Conservation (phyloP, 2,113 vertebrate species). For the Albula goreensis region DNA sequence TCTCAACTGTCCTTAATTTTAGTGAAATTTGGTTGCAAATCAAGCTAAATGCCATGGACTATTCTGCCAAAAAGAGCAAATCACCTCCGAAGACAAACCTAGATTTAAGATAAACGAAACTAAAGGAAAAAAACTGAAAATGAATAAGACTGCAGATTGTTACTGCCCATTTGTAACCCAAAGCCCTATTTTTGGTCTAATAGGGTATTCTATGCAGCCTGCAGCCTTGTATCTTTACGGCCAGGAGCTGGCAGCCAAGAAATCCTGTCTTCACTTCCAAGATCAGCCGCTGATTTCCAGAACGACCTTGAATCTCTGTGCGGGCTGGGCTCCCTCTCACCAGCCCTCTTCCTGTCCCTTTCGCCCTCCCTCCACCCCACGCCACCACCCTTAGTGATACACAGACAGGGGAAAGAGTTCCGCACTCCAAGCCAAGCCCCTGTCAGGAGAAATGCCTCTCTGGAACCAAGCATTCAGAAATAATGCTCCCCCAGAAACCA, state of each 20-base stretch:
- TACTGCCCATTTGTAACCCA: background rate
- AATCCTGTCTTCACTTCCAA: slow-evolving; percentile 18
- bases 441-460: slow-evolving; percentile 2
- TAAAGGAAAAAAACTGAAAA: background rate
- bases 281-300: slow-evolving; percentile 15
- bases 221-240: background rate
- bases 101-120: background rate
- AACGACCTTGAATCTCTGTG: slow-evolving; percentile 22
- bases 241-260: slow-evolving; percentile 17
- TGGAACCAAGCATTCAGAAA: background rate
- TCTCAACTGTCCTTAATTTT: background rate
- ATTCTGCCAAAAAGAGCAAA: background rate
- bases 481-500: background rate
- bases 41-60: background rate
- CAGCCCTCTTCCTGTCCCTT: background rate
- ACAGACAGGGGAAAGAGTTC: background rate
- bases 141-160: background rate
- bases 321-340: background rate
- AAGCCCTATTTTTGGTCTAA: slow-evolving; percentile 1
- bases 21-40: background rate
- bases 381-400: background rate
- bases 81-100: background rate
- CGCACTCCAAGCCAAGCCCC: background rate
- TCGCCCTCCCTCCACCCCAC: background rate
- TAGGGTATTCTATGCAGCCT: background rate